Conservation (phyloP, 2,797 vertebrate genomes). For the Aselliscus stoliczkanus region DNA sequence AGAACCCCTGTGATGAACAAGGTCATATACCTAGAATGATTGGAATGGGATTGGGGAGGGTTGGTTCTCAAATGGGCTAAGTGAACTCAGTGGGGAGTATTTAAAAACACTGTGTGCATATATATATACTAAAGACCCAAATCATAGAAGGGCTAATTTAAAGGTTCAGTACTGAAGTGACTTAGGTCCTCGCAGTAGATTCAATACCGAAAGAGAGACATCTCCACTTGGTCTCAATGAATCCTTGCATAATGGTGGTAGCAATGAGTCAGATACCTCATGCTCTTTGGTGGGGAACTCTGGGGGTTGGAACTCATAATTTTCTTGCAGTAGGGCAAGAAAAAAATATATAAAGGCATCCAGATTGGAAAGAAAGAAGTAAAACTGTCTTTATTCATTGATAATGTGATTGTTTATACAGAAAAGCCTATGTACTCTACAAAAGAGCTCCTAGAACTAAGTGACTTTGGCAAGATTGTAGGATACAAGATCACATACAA, state of each 20-base stretch:
- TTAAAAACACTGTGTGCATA: not conserved
- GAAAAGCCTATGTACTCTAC: not conserved
- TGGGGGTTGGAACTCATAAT: not conserved
- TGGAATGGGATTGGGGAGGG: not conserved
- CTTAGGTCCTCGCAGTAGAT: not conserved
- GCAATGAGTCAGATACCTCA: not conserved
- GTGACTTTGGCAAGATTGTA: not conserved
- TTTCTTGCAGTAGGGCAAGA: not conserved
- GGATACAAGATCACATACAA: not conserved
- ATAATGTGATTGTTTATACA: not conserved
- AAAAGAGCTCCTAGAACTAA: not conserved
- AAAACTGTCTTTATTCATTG: not conserved
- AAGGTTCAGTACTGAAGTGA: not conserved
- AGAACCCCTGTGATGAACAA: not conserved
- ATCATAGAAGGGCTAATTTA: not conserved
- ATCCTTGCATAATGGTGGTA: not conserved
- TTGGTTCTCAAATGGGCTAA: not conserved
- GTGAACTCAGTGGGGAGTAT: not conserved
- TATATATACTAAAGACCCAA: not conserved
- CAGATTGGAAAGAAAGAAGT: not conserved
- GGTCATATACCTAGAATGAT: fast-evolving
- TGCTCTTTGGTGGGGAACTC: not conserved
- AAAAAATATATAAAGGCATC: not conserved
- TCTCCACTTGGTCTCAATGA: not conserved
- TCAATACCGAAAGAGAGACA: not conserved